Evolutionary conservation across 2,113 vertebrate genomes (phyloP).

Genomic region (Urocynchramus pylzowi): DNA sequence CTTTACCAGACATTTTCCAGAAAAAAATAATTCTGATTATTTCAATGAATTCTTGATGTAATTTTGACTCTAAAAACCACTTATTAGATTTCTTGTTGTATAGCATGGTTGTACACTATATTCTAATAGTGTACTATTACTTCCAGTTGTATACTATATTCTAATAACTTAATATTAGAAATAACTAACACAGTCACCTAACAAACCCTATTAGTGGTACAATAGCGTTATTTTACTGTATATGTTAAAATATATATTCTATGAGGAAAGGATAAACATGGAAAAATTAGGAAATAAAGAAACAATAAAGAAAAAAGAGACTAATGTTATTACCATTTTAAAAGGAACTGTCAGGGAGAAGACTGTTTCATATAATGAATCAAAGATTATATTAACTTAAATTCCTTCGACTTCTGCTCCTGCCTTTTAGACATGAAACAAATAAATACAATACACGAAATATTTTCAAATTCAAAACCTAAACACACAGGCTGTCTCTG

Average conservation of each 20-base stretch:
- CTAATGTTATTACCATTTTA: not conserved
- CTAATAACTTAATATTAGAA: not conserved
- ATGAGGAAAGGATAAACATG: not conserved
- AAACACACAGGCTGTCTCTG: not conserved
- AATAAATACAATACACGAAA: not conserved
- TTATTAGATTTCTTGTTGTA: not conserved
- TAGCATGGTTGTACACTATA: not conserved
- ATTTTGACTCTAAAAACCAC: not conserved
- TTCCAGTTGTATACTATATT: not conserved
- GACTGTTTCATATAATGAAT: not conserved
- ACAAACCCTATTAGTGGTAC: not conserved
- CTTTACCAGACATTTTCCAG: not conserved
- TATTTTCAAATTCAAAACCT: not conserved
- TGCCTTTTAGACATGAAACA: not conserved
- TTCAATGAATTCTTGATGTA: not conserved
- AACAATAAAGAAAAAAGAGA: not conserved
- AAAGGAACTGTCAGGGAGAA: not conserved
- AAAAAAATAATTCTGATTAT: not conserved
- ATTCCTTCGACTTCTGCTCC: not conserved
- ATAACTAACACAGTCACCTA: not conserved
- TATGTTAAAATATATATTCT: not conserved
- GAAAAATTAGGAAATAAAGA: not conserved
- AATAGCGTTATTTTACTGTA: not conserved
- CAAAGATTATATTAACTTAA: not conserved
- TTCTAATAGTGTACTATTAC: no score